Evolutionary conservation across 2,797 vertebrate genomes (phyloP), one percentile per base, ranked within the genome.

Genomic region (Myotis findleyi): DNA sequence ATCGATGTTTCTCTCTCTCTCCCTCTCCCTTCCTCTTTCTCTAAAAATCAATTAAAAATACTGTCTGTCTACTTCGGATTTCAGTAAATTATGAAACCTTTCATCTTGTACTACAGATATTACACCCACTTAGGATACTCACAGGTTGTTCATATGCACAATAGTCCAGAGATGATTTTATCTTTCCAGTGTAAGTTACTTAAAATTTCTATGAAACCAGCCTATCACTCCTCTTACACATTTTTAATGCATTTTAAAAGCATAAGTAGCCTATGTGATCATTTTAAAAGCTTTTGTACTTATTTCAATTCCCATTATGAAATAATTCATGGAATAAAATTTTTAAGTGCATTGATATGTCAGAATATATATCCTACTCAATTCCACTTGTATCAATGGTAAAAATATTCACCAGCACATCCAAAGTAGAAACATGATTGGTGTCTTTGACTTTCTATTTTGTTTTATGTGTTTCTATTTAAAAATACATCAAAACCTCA

Each of bases 211-310:
- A 66, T 75, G 36, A 82, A 94, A 77, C 64, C 69, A 84, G 8
- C 30, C 49, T 68, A 9, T 88, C 10, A 44, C 2, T 10, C 6
- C 30, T 94, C 5, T 59, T 3, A 79, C 2, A 69, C 3, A 66
- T 64, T 90, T 95, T 94, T 79, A 73, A 75, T 68, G 12, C 17
- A 95, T 91, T 94, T 87, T 12, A 68, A 76, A 94, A 82, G 64
- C 7, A 3, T 57, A 80, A 57, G 23, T 30, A 95, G n/a, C 44
- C 47, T 55, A 91, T 3, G 38, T 92, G 79, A 91, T 88, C 21
- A 59, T 53, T 88, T 66, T 57, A 92, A 94, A 87, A 90, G 73
- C 8, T 69, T 93, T 85, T 90, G 0, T 55, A n/a, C 16, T 77
- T 71, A 47, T 44, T 64, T 86, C n/a, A 81, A 14, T 95, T 17